Percentiles rank a stretch among this genome's conserved stretches.
Conservation (phyloP, 1,140 invertebrate species). For the Dendroctonus ponderosae region DNA sequence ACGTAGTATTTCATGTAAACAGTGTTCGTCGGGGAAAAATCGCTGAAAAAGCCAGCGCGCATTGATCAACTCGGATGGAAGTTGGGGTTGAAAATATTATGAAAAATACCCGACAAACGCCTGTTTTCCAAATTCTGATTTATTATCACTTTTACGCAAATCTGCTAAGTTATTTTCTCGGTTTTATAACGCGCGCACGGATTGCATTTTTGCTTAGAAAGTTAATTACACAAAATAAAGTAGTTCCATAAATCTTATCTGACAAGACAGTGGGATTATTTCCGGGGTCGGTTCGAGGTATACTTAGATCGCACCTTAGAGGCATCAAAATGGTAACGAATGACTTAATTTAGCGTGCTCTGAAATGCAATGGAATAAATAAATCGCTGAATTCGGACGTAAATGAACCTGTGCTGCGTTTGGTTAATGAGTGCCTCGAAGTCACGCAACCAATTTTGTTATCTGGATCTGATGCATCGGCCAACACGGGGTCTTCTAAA, state of each 20-base stretch:
- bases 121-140: no score
- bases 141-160: no score
- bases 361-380: slow-evolving; percentile 39
- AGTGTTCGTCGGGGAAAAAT: slow-evolving; percentile 17
- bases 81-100: not conserved
- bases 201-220: not conserved
- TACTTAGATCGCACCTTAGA: slow-evolving; percentile 39
- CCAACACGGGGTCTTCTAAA: no score
- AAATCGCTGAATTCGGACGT: slow-evolving; percentile 37
- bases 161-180: no score
- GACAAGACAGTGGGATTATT: slow-evolving; percentile 24
- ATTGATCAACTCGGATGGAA: not conserved
- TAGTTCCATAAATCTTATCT: slow-evolving; percentile 15
- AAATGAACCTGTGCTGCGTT: slow-evolving; percentile 37
- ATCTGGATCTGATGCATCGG: slow-evolving; percentile 26
- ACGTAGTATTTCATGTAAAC: slow-evolving; percentile 32
- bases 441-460: slow-evolving; percentile 40
- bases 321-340: slow-evolving; percentile 42
- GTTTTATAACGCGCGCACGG: no score
- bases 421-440: slow-evolving; percentile 39
- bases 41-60: not conserved
- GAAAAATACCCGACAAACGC: no score
- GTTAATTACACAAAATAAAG: slow-evolving; percentile 8
- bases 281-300: slow-evolving; percentile 30
- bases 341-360: slow-evolving; percentile 40